Percentiles rank a stretch among this genome's conserved stretches.
Evolutionary conservation across 2,797 vertebrate species (phyloP).

Genomic region (Sandelia bainsii): DNA sequence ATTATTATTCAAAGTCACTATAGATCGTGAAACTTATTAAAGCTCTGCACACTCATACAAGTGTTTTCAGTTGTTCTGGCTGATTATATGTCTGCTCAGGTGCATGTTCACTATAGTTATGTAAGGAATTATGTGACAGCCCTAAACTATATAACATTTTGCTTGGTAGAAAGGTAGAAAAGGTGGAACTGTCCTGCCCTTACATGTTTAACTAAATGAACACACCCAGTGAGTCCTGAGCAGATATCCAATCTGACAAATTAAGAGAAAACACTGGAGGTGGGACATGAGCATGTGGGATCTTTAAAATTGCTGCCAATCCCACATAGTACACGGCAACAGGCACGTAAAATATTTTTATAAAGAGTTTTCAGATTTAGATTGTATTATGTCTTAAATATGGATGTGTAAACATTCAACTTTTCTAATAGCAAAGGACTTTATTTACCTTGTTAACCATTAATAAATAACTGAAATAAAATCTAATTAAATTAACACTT

Average conservation of each 20-base stretch:
- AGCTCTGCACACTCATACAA: not conserved
- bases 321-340: not conserved
- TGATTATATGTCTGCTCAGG: not conserved
- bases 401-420: not conserved
- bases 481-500: slow-evolving; percentile 57
- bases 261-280: not conserved
- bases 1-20: not conserved
- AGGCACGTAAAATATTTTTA: not conserved
- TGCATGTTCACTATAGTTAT: not conserved
- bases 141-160: not conserved
- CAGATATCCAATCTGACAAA: not conserved
- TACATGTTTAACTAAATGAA: not conserved
- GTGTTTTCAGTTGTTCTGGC: too few species aligned
- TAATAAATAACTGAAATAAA: not conserved
- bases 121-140: not conserved
- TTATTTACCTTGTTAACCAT: not conserved
- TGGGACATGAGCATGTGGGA: not conserved
- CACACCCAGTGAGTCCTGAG: not conserved
- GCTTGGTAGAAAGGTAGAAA: not conserved
- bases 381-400: not conserved
- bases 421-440: not conserved
- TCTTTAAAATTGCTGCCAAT: too few species aligned
- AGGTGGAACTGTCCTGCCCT: not conserved
- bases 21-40: not conserved
- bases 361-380: not conserved